Percentiles rank a stretch among this genome's conserved stretches.
phyloP scores from a whole-genome alignment of 2,797 vertebrate species.

The Epinephelus coioides region DNA sequence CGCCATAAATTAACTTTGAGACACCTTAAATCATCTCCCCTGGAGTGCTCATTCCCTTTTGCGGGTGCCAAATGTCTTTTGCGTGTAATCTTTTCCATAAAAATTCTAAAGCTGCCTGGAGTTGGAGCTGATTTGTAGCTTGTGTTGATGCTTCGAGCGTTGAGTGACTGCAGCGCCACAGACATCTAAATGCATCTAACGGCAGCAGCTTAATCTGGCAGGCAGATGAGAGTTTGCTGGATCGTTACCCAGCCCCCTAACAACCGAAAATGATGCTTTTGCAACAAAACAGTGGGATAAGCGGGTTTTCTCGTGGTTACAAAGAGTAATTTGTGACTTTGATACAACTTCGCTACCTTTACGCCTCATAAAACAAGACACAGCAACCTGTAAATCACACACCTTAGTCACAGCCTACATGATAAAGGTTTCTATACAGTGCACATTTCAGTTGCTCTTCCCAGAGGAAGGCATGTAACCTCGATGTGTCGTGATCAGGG shows the following conservation, averaged over 20 bases:
- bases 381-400: constrained; percentile 48
- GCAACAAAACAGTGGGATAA: constrained; percentile 52
- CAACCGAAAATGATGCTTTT: constrained; percentile 55
- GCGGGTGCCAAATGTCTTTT: constrained; percentile 70
- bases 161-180: constrained; percentile 56
- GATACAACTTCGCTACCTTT: constrained; percentile 43
- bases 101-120: constrained; percentile 64
- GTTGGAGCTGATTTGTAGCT: constrained; percentile 71
- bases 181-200: constrained; percentile 63
- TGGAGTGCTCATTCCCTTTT: constrained; percentile 43
- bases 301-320: constrained; percentile 50
- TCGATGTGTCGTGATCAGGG: constrained; percentile 49
- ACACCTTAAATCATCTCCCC: constrained; percentile 66
- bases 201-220: constrained; percentile 64
- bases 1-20: constrained; percentile 59
- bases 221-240: constrained; percentile 61
- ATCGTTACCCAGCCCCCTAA: constrained; percentile 63
- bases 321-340: constrained; percentile 60
- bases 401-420: constrained; percentile 44
- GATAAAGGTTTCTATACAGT: constrained; percentile 40
- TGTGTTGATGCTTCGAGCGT: constrained; percentile 65
- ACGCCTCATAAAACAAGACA: constrained; percentile 49
- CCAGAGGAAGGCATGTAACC: constrained; percentile 37
- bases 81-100: constrained; percentile 66
- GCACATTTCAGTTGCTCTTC: constrained; percentile 37